Conservation (phyloP, 1,140 invertebrate genomes). For the Chironomus tepperi region DNA sequence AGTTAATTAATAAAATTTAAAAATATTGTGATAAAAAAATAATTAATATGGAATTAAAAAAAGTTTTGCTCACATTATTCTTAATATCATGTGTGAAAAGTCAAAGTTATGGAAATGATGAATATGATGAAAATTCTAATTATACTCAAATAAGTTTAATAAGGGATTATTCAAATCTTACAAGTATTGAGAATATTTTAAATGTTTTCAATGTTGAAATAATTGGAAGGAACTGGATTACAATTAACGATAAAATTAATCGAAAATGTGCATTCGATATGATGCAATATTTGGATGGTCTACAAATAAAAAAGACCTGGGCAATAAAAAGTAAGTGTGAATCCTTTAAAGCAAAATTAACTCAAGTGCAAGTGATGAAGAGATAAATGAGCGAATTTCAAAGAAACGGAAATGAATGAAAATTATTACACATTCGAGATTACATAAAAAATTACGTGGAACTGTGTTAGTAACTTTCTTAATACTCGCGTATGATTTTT, state of each 20-base stretch:
- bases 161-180: conserved; percentile 30
- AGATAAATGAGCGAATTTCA: too few species aligned
- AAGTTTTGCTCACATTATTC: background rate
- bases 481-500: too few species aligned
- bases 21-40: background rate
- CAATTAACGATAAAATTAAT: conserved; percentile 35
- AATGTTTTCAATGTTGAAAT: conserved; percentile 45
- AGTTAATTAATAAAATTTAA: too few species aligned
- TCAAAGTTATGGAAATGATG: too few species aligned
- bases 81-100: background rate
- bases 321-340: conserved; percentile 60
- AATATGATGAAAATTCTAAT: background rate
- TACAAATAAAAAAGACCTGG: conserved; percentile 54
- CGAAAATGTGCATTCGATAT: conserved; percentile 49
- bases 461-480: too few species aligned
- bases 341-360: too few species aligned
- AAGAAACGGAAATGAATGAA: too few species aligned
- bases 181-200: conserved; percentile 45
- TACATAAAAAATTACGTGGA: too few species aligned
- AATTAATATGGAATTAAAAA: background rate
- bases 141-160: background rate
- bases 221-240: conserved; percentile 42
- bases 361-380: too few species aligned
- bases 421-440: too few species aligned
- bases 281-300: conserved; percentile 51